phyloP scores from a whole-genome alignment of 1,140 invertebrate species.

The Heliconius hermathena region DNA sequence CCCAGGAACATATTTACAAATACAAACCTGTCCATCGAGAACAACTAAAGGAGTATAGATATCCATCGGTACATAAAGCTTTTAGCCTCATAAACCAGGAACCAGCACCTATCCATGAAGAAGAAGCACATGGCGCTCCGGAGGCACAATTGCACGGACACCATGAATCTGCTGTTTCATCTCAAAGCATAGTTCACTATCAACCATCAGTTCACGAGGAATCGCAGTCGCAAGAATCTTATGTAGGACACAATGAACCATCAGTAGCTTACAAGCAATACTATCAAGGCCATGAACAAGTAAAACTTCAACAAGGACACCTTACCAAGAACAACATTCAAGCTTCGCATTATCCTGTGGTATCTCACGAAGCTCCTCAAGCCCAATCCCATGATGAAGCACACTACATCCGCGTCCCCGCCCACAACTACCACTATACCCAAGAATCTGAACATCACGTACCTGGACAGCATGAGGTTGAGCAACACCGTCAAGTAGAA shows the following conservation, averaged over 20 bases:
- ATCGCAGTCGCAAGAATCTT: constrained; percentile 56
- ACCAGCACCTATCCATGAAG: constrained; percentile 58
- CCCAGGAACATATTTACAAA: constrained; percentile 59
- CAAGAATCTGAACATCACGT: constrained; percentile 46
- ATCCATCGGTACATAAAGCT: constrained; percentile 46
- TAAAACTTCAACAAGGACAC: constrained; percentile 43
- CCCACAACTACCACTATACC: constrained; percentile 40
- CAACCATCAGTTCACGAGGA: constrained; percentile 50
- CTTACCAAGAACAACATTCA: constrained; percentile 49
- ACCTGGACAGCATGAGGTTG: constrained; percentile 40
- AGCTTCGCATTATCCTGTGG: constrained; percentile 49
- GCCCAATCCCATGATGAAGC: constrained; percentile 38
- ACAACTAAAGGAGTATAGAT: constrained; percentile 57
- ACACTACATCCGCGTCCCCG: constrained; percentile 46
- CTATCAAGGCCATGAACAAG: constrained; percentile 51
- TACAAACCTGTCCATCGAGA: constrained; percentile 56
- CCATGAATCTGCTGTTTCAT: constrained; percentile 48
- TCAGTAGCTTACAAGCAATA: constrained; percentile 50
- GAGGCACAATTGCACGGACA: constrained; percentile 11
- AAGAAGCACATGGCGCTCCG: constrained; percentile 43
- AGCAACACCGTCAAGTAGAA: constrained; percentile 46
- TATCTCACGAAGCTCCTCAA: constrained; percentile 40
- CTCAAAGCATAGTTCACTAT: constrained; percentile 59
- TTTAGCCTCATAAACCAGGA: constrained; percentile 45
- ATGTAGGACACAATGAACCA: constrained; percentile 51